Percentiles rank a stretch among this genome's conserved stretches.
phyloP scores from a whole-genome alignment of 2,888 invertebrate genomes.

The Sarcophaga subvicina region DNA sequence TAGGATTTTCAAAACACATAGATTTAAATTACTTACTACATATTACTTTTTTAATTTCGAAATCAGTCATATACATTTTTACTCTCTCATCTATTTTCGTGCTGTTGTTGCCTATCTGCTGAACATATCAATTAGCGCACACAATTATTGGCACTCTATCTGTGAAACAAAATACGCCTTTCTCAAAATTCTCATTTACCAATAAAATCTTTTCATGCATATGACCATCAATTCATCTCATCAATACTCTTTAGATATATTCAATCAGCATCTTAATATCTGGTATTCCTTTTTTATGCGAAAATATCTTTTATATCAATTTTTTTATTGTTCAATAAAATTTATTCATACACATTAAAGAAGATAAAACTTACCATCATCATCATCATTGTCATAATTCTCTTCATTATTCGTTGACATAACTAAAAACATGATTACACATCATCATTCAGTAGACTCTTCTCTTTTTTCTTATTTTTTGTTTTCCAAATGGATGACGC shows the following conservation, averaged over 20 bases:
- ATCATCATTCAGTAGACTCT: too few species aligned
- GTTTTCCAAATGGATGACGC: too few species aligned
- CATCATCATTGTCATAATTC: conserved; percentile 35
- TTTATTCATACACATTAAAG: conserved; percentile 67
- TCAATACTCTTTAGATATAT: not conserved
- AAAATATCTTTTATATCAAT: too few species aligned
- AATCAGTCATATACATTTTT: too few species aligned
- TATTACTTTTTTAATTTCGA: too few species aligned
- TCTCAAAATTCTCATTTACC: conserved; percentile 52
- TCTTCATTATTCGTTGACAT: not conserved
- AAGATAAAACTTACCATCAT: conserved; percentile 53
- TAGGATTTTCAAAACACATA: too few species aligned
- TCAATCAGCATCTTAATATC: conserved; percentile 21
- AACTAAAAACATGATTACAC: too few species aligned
- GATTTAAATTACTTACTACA: too few species aligned
- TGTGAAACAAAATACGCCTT: conserved; percentile 67
- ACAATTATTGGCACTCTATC: conserved; percentile 27
- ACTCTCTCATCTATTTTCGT: too few species aligned
- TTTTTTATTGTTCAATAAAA: conserved; percentile 33
- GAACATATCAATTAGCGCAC: too few species aligned
- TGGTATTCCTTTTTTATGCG: conserved; percentile 43
- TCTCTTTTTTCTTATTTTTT: too few species aligned
- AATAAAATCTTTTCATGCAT: conserved; percentile 38
- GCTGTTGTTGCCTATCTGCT: too few species aligned
- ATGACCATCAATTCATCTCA: not conserved